These are phyloP conservation scores for Rhodinocichla rosea DNA, from an alignment of 2,113 vertebrate genomes.

Conservation along the genomic window DNA sequence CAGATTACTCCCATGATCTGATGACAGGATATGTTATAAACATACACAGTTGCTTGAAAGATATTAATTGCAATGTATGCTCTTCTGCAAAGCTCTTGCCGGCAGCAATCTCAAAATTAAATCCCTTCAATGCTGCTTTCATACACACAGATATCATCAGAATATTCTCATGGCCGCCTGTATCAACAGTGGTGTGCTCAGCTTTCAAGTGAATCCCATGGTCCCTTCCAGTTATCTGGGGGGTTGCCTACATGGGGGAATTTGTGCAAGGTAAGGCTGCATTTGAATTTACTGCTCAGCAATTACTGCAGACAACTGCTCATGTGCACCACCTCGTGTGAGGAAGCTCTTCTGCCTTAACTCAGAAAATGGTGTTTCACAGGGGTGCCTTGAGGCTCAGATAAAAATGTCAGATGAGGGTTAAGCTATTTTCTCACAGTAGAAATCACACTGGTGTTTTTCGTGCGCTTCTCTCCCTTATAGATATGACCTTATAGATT, in stretches of 20 bases:
- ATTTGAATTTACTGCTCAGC: neutral
- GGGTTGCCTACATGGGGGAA: neutral
- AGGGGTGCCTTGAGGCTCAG: neutral
- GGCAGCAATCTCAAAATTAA: neutral
- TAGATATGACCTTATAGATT: neutral
- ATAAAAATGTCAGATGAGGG: neutral
- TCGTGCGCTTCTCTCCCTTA: neutral
- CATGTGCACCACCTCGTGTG: neutral
- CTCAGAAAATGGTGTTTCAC: neutral
- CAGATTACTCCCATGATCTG: neutral
- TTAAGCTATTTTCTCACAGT: neutral
- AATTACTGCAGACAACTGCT: neutral
- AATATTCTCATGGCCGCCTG: neutral
- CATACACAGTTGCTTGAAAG: neutral
- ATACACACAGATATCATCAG: neutral
- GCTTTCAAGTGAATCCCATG: neutral
- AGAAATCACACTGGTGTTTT: neutral
- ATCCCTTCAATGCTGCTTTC: neutral
- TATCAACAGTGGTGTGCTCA: accelerated
- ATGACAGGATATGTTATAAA: neutral
- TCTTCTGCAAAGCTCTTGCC: neutral
- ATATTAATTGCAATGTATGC: neutral
- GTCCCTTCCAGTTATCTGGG: neutral
- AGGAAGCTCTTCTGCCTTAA: neutral
- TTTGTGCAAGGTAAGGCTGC: neutral